Percentiles rank a stretch among this genome's conserved stretches.
phyloP scores from a whole-genome alignment of 2,113 vertebrate species.

The Malurus elegans region DNA sequence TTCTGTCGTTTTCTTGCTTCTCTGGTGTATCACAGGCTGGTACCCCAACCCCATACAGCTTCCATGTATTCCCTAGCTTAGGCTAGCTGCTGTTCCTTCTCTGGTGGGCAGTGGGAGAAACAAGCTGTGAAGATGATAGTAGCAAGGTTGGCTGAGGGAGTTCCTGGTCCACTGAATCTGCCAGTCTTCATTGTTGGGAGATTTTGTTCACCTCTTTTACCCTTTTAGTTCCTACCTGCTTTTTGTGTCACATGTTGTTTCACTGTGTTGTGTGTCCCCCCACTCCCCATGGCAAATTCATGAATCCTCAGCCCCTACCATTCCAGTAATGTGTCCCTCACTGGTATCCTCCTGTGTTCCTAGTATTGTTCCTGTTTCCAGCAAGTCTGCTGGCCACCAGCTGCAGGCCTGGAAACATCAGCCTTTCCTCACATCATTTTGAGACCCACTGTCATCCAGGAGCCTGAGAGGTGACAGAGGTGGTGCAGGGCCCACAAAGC shows the following conservation, averaged over 20 bases:
- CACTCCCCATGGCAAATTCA: neutral
- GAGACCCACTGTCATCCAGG: neutral
- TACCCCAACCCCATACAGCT: neutral
- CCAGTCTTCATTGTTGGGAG: neutral
- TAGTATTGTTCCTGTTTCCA: neutral
- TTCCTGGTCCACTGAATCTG: neutral
- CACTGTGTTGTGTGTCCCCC: fast-evolving
- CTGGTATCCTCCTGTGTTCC: fast-evolving
- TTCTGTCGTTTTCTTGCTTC: neutral
- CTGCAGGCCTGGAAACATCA: neutral
- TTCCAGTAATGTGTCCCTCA: neutral
- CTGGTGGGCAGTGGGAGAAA: neutral
- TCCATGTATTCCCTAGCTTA: fast-evolving
- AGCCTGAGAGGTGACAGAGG: neutral
- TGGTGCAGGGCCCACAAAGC: neutral
- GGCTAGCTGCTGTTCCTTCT: neutral
- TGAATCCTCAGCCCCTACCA: neutral
- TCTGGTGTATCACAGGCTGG: neutral
- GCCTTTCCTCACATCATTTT: neutral
- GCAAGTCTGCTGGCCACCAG: neutral
- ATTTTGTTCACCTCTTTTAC: neutral
- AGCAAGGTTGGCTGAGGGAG: neutral
- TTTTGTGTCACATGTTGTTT: neutral
- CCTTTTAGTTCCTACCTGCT: neutral
- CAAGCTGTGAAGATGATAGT: neutral